phyloP scores from a whole-genome alignment of 2,113 vertebrate species.

The Grus americana region DNA sequence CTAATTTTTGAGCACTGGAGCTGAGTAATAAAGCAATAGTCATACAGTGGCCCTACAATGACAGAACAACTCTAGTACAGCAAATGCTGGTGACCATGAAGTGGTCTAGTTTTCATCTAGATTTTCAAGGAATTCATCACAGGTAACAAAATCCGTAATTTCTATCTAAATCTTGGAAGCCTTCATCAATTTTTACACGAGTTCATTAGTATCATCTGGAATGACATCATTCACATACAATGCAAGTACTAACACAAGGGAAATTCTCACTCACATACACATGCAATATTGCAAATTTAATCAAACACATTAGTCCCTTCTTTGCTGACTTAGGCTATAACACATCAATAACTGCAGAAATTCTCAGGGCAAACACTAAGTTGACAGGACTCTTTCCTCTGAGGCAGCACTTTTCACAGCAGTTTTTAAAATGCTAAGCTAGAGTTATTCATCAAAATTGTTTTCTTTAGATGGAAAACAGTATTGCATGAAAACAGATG shows the following conservation, averaged over 20 bases:
- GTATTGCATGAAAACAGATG: neutral
- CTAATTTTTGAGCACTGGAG: neutral
- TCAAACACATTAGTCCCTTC: neutral
- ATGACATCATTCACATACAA: neutral
- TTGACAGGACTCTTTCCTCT: neutral
- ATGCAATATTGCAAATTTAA: neutral
- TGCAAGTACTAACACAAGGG: neutral
- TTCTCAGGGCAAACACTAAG: neutral
- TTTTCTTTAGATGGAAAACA: constrained; percentile 13
- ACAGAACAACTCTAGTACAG: neutral
- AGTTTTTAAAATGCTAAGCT: neutral
- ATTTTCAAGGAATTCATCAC: neutral
- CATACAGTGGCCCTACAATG: neutral
- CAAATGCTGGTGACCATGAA: rapidly evolving
- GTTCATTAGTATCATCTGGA: neutral
- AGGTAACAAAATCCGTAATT: neutral
- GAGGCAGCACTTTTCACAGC: constrained; percentile 27
- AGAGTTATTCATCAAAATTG: constrained; percentile 19
- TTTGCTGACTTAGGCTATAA: neutral
- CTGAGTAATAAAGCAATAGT: neutral
- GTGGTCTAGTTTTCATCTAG: neutral
- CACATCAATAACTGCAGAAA: constrained; percentile 7
- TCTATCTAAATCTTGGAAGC: neutral
- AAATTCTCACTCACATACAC: neutral
- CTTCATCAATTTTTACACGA: neutral